Evolutionary conservation across 1,140 invertebrate genomes (phyloP).

Genomic region (Tetramorium parvispinum): DNA sequence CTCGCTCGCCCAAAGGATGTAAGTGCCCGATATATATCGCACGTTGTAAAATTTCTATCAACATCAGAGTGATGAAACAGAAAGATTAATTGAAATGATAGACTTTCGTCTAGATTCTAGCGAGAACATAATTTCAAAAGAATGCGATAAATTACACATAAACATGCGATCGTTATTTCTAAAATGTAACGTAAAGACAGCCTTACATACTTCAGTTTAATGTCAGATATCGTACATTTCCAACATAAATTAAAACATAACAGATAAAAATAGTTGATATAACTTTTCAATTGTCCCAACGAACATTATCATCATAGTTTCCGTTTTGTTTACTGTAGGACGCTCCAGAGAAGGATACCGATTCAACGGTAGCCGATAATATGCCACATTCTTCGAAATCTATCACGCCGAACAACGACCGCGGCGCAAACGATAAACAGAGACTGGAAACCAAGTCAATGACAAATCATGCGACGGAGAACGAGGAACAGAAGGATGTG

Average conservation of each 20-base stretch:
- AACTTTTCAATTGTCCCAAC: background rate
- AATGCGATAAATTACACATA: background rate
- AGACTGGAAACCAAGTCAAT: conserved; percentile 59
- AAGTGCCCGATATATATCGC: conserved; percentile 62
- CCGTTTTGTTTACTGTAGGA: conserved; percentile 66
- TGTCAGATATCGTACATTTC: background rate
- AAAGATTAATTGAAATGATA: background rate
- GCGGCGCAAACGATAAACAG: conserved; percentile 66
- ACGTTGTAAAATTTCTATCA: background rate
- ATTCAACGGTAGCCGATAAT: conserved; percentile 69
- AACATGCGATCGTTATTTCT: background rate
- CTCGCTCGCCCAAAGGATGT: conserved; percentile 77
- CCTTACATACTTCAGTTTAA: background rate
- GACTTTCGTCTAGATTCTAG: background rate
- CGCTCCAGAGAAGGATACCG: conserved; percentile 78
- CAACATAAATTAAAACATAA: background rate
- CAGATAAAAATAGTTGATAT: background rate
- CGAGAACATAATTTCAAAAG: background rate
- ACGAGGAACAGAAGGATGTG: conserved; percentile 70
- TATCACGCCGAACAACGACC: conserved; percentile 80
- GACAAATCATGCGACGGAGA: conserved; percentile 62
- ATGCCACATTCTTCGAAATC: conserved; percentile 4
- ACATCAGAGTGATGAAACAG: background rate
- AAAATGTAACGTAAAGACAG: too few relatives aligned
- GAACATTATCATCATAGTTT: background rate